Evolutionary conservation across 2,888 invertebrate genomes (phyloP).

Genomic region (Muschampia plurimacula): DNA sequence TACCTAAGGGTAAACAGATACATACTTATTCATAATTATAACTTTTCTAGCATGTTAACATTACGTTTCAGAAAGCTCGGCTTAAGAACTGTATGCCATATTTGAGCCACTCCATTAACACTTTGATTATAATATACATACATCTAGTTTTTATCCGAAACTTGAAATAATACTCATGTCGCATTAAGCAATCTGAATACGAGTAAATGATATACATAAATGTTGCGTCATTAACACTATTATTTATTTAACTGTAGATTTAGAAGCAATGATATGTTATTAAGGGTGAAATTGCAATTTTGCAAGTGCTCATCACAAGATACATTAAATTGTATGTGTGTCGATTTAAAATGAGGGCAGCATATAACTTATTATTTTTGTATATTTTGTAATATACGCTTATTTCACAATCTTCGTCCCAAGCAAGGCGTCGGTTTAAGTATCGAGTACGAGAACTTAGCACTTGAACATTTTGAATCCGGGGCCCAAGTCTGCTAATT

Average conservation of each 20-base stretch:
- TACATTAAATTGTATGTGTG: background rate
- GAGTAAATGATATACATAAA: conserved; percentile 36
- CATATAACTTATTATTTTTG: background rate
- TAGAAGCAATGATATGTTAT: conserved; percentile 19
- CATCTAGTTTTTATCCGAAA: background rate
- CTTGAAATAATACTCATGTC: conserved; percentile 42
- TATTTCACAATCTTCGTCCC: too few relatives aligned
- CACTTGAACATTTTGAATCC: too few relatives aligned
- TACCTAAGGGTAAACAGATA: background rate
- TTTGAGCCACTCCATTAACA: background rate
- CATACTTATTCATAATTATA: background rate
- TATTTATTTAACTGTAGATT: conserved; percentile 44
- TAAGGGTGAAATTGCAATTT: background rate
- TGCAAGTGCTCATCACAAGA: background rate
- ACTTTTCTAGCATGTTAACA: background rate
- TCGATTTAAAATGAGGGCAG: conserved; percentile 1
- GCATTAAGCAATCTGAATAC: conserved; percentile 27
- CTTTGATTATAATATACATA: too few relatives aligned
- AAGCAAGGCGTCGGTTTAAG: too few relatives aligned
- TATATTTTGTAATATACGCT: background rate
- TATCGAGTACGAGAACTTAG: too few relatives aligned
- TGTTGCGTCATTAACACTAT: conserved; percentile 33
- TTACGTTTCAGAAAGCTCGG: background rate
- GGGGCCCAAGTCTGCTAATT: too few relatives aligned
- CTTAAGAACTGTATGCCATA: background rate